Conservation (phyloP, 37 sponge, comb jelly and placozoan species). For the Dysidea cf. avara region DNA sequence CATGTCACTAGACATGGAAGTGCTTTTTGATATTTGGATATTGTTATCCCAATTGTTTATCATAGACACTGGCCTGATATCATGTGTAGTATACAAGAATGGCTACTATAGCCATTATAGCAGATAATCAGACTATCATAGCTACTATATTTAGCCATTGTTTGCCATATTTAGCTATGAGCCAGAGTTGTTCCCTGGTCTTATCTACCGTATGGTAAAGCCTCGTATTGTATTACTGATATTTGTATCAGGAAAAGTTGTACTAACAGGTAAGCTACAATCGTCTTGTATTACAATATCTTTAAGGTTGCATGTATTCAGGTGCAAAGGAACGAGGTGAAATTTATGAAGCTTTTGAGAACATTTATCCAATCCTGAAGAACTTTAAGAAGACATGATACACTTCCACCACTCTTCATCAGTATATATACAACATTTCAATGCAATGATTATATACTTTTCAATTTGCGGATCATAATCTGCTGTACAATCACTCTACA, state of each 20-base stretch:
- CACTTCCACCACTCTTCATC: too few relatives aligned
- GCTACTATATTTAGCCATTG: background rate
- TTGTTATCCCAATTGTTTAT: background rate
- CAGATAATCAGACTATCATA: background rate
- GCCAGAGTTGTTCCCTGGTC: conserved; percentile 98
- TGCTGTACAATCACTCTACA: too few relatives aligned
- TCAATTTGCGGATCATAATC: too few relatives aligned
- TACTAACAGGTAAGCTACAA: conserved; percentile 90
- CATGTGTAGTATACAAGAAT: background rate
- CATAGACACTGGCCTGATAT: background rate
- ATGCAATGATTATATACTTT: too few relatives aligned
- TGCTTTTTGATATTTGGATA: background rate
- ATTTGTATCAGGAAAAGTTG: conserved; percentile 99
- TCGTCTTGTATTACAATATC: too few relatives aligned
- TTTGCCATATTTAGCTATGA: conserved; percentile 79
- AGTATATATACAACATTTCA: too few relatives aligned
- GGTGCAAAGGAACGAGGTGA: conserved; percentile 92
- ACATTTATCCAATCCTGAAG: conserved; percentile 96
- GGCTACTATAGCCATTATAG: background rate
- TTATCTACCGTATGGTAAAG: conserved; percentile 96
- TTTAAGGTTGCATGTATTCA: conserved; percentile 2
- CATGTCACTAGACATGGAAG: background rate
- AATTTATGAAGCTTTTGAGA: conserved; percentile 93
- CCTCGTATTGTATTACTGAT: conserved; percentile 96
- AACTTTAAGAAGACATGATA: conserved; percentile 84